These are phyloP conservation scores for Taxidea taxus DNA, from an alignment of 2,113 vertebrate genomes.

Conservation along the genomic window DNA sequence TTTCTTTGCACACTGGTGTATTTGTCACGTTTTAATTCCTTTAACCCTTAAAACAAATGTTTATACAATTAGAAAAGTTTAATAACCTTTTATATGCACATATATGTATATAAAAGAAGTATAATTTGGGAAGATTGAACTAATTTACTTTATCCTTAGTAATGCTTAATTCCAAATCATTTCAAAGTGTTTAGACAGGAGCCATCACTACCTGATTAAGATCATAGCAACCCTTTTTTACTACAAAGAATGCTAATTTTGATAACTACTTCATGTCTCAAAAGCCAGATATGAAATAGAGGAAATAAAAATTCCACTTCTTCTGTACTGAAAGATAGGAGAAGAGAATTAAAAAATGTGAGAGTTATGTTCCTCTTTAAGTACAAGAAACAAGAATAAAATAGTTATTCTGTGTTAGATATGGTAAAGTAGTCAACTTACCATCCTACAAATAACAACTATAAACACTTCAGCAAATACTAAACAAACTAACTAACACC, in stretches of 20 bases:
- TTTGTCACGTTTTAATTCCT: neutral
- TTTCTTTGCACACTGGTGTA: neutral
- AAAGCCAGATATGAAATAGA: neutral
- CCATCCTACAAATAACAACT: neutral
- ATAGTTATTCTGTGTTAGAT: neutral
- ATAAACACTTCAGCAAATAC: neutral
- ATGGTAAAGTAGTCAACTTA: neutral
- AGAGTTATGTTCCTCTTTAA: neutral
- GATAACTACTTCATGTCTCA: neutral
- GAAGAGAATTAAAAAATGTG: neutral
- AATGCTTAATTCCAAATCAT: neutral
- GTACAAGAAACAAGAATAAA: neutral
- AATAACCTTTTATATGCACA: neutral
- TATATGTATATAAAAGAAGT: neutral
- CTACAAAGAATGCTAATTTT: neutral
- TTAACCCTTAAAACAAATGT: neutral
- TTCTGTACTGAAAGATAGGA: neutral
- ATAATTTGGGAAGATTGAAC: neutral
- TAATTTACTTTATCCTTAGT: slow-evolving; percentile 23
- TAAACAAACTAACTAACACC: neutral
- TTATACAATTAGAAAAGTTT: neutral
- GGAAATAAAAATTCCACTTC: neutral
- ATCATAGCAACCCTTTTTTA: neutral
- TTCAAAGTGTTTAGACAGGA: neutral
- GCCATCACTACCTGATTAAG: neutral